Evolutionary conservation across 2,888 invertebrate species (phyloP).

Genomic region (Alentia gelatinosa): DNA sequence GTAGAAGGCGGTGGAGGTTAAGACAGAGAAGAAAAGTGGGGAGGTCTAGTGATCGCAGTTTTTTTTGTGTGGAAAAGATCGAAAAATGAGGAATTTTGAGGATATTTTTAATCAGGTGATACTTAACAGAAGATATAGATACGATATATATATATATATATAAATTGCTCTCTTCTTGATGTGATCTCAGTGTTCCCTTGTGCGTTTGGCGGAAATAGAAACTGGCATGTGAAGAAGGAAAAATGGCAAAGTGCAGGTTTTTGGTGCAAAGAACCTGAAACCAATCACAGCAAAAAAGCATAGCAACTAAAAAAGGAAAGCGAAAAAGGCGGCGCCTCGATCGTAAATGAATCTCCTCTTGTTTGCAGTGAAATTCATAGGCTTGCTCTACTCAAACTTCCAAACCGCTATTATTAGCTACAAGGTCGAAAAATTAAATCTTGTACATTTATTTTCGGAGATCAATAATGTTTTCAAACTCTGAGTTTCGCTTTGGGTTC

Average conservation of each 20-base stretch:
- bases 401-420: not conserved
- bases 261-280: slow-evolving; percentile 44
- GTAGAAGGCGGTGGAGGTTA: slow-evolving; percentile 33
- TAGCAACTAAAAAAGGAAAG: slow-evolving; percentile 14
- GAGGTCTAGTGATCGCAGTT: slow-evolving; percentile 25
- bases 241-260: slow-evolving; percentile 21
- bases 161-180: not conserved
- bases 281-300: slow-evolving; percentile 18
- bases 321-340: slow-evolving; percentile 7
- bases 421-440: not conserved
- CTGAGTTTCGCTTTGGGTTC: not conserved
- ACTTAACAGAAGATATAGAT: not conserved
- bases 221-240: slow-evolving; percentile 44
- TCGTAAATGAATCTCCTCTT: not conserved
- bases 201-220: slow-evolving; percentile 48
- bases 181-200: slow-evolving; percentile 43
- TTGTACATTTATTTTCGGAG: not conserved
- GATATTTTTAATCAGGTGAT: not conserved
- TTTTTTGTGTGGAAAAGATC: slow-evolving; percentile 43
- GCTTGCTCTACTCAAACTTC: not conserved
- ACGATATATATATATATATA: too few relatives aligned
- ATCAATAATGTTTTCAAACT: too few relatives aligned
- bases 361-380: not conserved
- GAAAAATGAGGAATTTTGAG: slow-evolving; percentile 6
- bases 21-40: slow-evolving; percentile 42